A percentile compares a stretch with the other conserved stretches of the same genome.
Conservation (phyloP, 2,888 invertebrate genomes). For the Macropis europaea region DNA sequence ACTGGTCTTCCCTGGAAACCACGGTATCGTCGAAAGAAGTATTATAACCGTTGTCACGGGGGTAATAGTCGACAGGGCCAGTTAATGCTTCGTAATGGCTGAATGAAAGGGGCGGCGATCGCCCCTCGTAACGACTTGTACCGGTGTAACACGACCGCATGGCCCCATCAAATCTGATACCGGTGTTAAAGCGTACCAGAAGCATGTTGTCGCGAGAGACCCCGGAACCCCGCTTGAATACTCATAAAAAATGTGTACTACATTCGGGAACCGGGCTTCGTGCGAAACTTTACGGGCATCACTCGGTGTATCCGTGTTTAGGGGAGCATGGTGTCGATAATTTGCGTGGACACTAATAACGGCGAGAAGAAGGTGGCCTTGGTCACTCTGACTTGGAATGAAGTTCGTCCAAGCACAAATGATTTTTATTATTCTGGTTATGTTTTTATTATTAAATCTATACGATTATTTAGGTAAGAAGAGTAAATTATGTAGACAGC, state of each 20-base stretch:
- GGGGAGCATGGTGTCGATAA: neutral
- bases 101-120: conserved; percentile 65
- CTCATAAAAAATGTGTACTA: conserved; percentile 43
- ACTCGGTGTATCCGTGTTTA: neutral
- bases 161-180: conserved; percentile 74
- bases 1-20: conserved; percentile 54
- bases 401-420: neutral
- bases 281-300: conserved; percentile 20
- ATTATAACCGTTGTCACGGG: conserved; percentile 65
- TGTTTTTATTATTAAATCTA: too few species aligned
- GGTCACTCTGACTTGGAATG: neutral
- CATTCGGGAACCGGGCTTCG: conserved; percentile 8
- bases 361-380: neutral
- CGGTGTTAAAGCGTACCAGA: conserved; percentile 36
- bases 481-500: too few species aligned
- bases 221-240: conserved; percentile 10
- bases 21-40: conserved; percentile 57
- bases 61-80: conserved; percentile 69
- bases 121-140: conserved; percentile 72
- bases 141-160: conserved; percentile 70
- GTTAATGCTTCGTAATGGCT: conserved; percentile 74
- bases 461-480: too few species aligned
- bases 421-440: too few species aligned
- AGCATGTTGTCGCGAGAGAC: conserved; percentile 43
- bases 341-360: conserved; percentile 6